phyloP scores from a whole-genome alignment of 1,140 invertebrate species.

The Antheraea mylitta region DNA sequence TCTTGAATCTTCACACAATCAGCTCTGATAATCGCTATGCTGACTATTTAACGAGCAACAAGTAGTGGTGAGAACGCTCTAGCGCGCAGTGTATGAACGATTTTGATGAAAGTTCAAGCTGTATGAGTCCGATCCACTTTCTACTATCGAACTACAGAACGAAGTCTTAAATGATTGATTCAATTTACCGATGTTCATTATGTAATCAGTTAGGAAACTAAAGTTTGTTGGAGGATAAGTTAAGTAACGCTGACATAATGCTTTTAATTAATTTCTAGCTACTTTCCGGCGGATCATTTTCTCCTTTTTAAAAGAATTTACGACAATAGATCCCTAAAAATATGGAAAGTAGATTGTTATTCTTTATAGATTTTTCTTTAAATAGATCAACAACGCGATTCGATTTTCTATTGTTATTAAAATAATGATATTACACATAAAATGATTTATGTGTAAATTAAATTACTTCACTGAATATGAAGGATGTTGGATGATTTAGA shows the following conservation, averaged over 20 bases:
- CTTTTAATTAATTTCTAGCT: no score
- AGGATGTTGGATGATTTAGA: no score
- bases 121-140: conserved; percentile 30
- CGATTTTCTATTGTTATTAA: no score
- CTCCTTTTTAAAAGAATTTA: no score
- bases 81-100: conserved; percentile 44
- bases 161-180: conserved; percentile 7
- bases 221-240: neutral
- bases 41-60: conserved; percentile 46
- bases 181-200: neutral
- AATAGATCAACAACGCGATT: no score
- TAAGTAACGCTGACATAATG: neutral
- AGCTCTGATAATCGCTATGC: conserved; percentile 12
- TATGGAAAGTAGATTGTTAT: no score
- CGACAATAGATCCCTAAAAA: no score
- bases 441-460: no score
- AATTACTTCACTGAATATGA: no score
- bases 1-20: conserved; percentile 15
- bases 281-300: no score
- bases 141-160: conserved; percentile 22
- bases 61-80: conserved; percentile 48
- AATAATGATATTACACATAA: no score
- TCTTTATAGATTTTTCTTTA: no score
- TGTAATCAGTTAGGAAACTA: neutral
- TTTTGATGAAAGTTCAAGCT: conserved; percentile 46